Conservation (phyloP, 2,113 vertebrate species). For the Campylomormyrus numenius region DNA sequence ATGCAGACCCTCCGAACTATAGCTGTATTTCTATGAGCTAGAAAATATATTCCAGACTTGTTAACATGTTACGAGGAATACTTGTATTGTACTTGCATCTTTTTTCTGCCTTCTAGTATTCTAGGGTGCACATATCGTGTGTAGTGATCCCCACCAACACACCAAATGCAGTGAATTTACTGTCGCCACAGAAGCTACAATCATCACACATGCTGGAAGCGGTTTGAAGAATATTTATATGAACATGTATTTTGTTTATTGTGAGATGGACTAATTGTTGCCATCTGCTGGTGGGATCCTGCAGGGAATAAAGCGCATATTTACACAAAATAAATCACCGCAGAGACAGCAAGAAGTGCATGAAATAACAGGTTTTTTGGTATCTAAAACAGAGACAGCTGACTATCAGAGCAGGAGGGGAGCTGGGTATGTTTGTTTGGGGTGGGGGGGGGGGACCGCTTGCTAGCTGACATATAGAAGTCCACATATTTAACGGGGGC, state of each 20-base stretch:
- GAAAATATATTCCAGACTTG: background rate
- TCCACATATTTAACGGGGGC: too few relatives aligned
- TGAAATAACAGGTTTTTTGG: conserved; percentile 42
- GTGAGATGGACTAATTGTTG: conserved; percentile 28
- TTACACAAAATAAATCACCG: conserved; percentile 44
- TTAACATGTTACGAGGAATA: background rate
- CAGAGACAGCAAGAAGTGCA: conserved; percentile 34
- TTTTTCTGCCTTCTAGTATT: background rate
- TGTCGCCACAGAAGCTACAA: conserved; percentile 26
- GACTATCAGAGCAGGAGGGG: conserved; percentile 22
- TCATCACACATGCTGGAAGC: conserved; percentile 36
- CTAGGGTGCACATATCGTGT: background rate
- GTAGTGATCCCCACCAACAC: background rate
- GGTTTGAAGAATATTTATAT: conserved; percentile 38
- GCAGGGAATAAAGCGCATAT: conserved; percentile 38
- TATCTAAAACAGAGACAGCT: conserved; percentile 34
- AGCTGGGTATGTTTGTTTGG: conserved; percentile 19
- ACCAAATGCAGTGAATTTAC: conserved; percentile 1
- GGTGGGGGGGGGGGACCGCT: too few relatives aligned
- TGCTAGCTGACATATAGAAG: too few relatives aligned
- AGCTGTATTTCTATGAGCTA: background rate
- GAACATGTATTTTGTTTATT: conserved; percentile 34
- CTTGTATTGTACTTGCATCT: background rate
- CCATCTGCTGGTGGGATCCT: conserved; percentile 30
- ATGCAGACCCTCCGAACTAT: background rate